Evolutionary conservation across 2,113 vertebrate genomes (phyloP).

Genomic region (Hippocampus guttulatus): DNA sequence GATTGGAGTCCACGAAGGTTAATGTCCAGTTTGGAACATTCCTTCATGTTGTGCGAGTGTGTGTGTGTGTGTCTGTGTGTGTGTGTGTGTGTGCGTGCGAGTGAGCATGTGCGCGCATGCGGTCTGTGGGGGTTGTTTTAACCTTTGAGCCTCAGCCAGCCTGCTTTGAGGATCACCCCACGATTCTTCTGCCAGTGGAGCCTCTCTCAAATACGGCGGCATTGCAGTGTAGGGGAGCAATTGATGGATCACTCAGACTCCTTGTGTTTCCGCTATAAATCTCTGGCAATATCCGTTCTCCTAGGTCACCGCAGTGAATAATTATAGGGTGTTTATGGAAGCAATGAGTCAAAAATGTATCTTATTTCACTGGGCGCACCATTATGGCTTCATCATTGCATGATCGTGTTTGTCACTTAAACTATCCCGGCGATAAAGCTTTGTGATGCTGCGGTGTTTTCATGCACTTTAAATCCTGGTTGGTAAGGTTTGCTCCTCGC

Average conservation of each 20-base stretch:
- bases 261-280: constrained; percentile 61
- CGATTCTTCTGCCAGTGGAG: constrained; percentile 55
- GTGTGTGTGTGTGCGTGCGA: not conserved
- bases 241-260: constrained; percentile 62
- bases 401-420: constrained; percentile 29
- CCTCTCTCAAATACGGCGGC: constrained; percentile 47
- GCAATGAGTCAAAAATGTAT: constrained; percentile 49
- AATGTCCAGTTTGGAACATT: constrained; percentile 50
- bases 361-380: constrained; percentile 50
- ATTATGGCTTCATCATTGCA: constrained; percentile 29
- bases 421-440: not conserved
- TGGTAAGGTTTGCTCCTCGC: not conserved
- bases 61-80: not conserved
- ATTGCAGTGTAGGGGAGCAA: constrained; percentile 42
- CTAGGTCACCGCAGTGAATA: constrained; percentile 53
- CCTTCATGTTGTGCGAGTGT: constrained; percentile 12
- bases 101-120: constrained; percentile 6
- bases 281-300: constrained; percentile 63
- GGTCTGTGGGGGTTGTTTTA: constrained; percentile 24
- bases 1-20: constrained; percentile 39
- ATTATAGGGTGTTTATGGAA: constrained; percentile 67
- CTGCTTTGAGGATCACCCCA: constrained; percentile 53
- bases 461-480: not conserved
- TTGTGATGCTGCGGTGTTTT: constrained; percentile 16
- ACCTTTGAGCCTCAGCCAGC: constrained; percentile 39